A percentile compares a stretch with the other conserved stretches of the same genome.
These are phyloP conservation scores for Xyrichtys novacula DNA, from an alignment of 2,797 vertebrate genomes.

Conservation along the genomic window DNA sequence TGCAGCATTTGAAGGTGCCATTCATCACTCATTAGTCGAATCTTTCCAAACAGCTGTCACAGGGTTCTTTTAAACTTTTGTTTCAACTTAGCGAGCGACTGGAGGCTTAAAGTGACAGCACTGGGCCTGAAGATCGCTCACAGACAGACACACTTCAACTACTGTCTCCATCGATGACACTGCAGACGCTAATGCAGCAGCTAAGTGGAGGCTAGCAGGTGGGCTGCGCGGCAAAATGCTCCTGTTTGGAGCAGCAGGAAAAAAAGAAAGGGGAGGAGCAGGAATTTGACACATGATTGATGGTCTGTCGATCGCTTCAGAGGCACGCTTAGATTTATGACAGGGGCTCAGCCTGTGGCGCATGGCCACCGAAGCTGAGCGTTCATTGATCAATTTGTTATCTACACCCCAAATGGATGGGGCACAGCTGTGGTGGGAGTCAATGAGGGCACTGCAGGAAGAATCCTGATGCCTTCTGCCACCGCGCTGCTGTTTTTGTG, in stretches of 20 bases:
- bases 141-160: conserved; percentile 62
- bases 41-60: conserved; percentile 52
- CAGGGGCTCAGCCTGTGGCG: conserved; percentile 55
- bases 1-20: conserved; percentile 21
- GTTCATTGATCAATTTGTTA: conserved; percentile 79
- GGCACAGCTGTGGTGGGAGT: conserved; percentile 79
- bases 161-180: conserved; percentile 66
- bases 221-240: conserved; percentile 35
- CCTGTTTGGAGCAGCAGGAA: conserved; percentile 39
- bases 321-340: conserved; percentile 77
- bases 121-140: conserved; percentile 42
- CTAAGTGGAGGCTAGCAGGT: conserved; percentile 66
- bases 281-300: conserved; percentile 74
- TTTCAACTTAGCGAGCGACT: conserved; percentile 53
- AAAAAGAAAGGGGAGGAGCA: conserved; percentile 62
- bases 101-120: conserved; percentile 67
- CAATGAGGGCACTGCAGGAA: conserved; percentile 71
- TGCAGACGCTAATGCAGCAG: conserved; percentile 41
- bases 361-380: conserved; percentile 52
- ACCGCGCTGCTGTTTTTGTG: conserved; percentile 51
- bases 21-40: conserved; percentile 33
- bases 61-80: conserved; percentile 39
- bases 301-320: conserved; percentile 80
- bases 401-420: conserved; percentile 69
- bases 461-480: conserved; percentile 69